These are phyloP conservation scores for Lota lota DNA, from an alignment of 2,113 vertebrate species.

Conservation along the genomic window DNA sequence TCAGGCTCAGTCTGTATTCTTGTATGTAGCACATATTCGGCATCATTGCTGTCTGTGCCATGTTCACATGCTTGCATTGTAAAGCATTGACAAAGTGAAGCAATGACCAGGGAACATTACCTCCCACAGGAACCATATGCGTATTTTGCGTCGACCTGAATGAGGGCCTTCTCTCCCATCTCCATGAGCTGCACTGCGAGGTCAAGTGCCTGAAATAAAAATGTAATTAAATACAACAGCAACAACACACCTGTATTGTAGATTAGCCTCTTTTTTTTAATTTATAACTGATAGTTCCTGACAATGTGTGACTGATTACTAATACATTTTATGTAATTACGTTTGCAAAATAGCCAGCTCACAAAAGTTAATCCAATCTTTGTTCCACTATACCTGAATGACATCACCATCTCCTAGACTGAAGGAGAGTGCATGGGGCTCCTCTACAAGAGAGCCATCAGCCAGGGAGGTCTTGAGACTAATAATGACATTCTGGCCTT, in stretches of 20 bases:
- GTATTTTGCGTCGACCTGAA: conserved; percentile 84
- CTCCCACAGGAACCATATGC: conserved; percentile 87
- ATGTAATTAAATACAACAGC: not conserved
- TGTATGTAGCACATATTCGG: no score
- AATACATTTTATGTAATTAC: no score
- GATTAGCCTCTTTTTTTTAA: not conserved
- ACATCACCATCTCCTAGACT: conserved; percentile 92
- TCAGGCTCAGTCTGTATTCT: no score
- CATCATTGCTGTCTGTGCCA: no score
- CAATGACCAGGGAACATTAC: conserved; percentile 53
- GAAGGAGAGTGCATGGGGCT: conserved; percentile 77
- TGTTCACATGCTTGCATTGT: not conserved
- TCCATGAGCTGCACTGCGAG: conserved; percentile 89
- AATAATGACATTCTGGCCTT: conserved; percentile 86
- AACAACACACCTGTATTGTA: not conserved
- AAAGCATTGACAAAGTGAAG: no score
- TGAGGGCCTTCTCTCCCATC: conserved; percentile 80
- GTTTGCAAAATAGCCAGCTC: not conserved
- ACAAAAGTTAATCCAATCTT: not conserved
- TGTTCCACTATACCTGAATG: conserved; percentile 79
- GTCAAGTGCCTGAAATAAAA: conserved; percentile 82
- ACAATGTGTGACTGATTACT: not conserved
- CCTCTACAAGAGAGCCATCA: conserved; percentile 76
- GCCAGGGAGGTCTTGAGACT: conserved; percentile 76
- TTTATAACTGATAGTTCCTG: not conserved